Conservation (phyloP, 2,113 vertebrate genomes). For the Xenopus laevis region DNA sequence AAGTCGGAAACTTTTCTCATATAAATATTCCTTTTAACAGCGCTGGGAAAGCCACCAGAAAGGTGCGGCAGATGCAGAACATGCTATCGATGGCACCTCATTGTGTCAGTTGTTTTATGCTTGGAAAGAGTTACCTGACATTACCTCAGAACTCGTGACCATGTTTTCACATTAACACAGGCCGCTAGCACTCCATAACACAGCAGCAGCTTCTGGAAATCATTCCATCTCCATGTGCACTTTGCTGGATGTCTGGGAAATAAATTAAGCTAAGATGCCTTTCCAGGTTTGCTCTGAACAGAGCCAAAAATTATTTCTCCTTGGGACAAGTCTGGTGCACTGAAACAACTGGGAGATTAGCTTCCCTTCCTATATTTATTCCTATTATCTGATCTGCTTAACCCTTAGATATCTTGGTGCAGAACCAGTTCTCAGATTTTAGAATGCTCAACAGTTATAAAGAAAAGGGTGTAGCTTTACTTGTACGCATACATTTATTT, state of each 20-base stretch:
- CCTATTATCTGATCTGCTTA: not conserved
- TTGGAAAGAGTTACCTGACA: constrained; percentile 48
- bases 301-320: constrained; percentile 29
- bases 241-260: constrained; percentile 58
- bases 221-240: constrained; percentile 60
- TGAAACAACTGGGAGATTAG: constrained; percentile 19
- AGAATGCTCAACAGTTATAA: no score
- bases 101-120: constrained; percentile 39
- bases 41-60: not conserved
- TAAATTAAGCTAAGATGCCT: constrained; percentile 46
- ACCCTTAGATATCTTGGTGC: not conserved
- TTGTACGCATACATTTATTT: no score
- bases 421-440: not conserved
- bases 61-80: not conserved
- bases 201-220: constrained; percentile 60
- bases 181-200: constrained; percentile 48
- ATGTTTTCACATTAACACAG: constrained; percentile 45
- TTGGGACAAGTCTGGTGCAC: constrained; percentile 15
- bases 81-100: constrained; percentile 24
- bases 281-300: constrained; percentile 20
- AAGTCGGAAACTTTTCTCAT: no score
- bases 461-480: no score
- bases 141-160: constrained; percentile 46
- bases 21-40: not conserved
- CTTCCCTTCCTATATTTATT: constrained; percentile 6